phyloP scores from a whole-genome alignment of 2,797 vertebrate species.

The Podarcis siculus region DNA sequence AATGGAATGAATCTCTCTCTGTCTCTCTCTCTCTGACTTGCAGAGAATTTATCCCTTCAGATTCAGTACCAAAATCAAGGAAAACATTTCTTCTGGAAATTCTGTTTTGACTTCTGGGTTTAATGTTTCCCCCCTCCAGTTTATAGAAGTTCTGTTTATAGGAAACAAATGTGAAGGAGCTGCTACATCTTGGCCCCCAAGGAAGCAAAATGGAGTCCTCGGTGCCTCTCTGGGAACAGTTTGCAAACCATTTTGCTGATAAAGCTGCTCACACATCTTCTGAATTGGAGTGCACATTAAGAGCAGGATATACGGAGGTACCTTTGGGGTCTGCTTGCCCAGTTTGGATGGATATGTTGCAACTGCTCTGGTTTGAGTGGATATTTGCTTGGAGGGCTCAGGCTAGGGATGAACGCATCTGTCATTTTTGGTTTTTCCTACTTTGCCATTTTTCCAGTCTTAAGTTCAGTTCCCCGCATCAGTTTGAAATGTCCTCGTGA shows the following conservation, averaged over 20 bases:
- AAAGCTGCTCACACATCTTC: background rate
- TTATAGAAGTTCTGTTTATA: background rate
- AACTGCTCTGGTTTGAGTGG: too few relatives aligned
- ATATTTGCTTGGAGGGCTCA: background rate
- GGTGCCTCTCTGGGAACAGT: background rate
- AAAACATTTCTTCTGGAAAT: background rate
- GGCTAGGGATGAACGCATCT: too few relatives aligned
- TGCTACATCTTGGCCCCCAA: background rate
- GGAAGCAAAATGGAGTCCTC: background rate
- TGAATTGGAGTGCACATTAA: background rate
- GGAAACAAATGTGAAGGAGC: background rate
- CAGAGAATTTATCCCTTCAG: background rate
- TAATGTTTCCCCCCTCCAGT: background rate
- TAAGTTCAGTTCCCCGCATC: too few relatives aligned
- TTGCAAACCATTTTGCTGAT: too few relatives aligned
- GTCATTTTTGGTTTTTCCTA: too few relatives aligned
- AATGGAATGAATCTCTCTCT: background rate
- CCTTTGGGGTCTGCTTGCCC: background rate
- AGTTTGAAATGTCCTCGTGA: too few relatives aligned
- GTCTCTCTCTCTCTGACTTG: background rate
- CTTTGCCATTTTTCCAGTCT: too few relatives aligned
- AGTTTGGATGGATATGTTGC: background rate
- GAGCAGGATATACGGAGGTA: too few relatives aligned
- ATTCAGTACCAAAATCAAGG: background rate
- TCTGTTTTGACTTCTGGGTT: background rate